Percentiles rank a stretch among this genome's conserved stretches.
These are phyloP conservation scores for Megaustenia siamemsis DNA, from an alignment of 2,888 invertebrate genomes.

Conservation along the genomic window DNA sequence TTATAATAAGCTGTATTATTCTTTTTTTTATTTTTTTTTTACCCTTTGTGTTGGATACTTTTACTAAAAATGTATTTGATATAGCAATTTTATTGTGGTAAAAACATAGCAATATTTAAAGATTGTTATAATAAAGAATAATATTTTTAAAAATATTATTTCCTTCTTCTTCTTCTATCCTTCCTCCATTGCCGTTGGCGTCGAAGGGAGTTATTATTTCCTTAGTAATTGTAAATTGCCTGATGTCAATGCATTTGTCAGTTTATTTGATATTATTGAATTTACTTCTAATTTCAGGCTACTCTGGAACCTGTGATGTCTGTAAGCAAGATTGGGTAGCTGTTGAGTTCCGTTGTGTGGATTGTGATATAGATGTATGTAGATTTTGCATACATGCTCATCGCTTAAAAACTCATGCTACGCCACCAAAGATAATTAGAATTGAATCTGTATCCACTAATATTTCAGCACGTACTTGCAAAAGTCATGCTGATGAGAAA, in stretches of 20 bases:
- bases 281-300: slow-evolving; percentile 33
- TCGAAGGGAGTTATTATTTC: too few species aligned
- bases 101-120: too few species aligned
- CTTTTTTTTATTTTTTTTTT: too few species aligned
- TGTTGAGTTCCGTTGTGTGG: slow-evolving; percentile 72
- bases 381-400: slow-evolving; percentile 74
- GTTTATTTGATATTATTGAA: background rate
- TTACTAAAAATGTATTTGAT: too few species aligned
- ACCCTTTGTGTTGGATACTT: too few species aligned
- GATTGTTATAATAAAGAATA: too few species aligned
- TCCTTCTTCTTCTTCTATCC: too few species aligned
- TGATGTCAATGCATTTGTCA: background rate
- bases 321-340: slow-evolving; percentile 69
- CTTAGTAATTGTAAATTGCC: too few species aligned
- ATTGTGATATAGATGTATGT: slow-evolving; percentile 74
- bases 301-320: slow-evolving; percentile 67
- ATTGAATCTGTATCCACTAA: slow-evolving; percentile 64
- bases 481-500: slow-evolving; percentile 64
- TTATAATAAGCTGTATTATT: too few species aligned
- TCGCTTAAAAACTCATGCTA: slow-evolving; percentile 64
- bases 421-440: slow-evolving; percentile 65
- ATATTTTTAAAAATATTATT: too few species aligned
- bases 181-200: too few species aligned
- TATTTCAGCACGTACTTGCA: slow-evolving; percentile 62
- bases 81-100: too few species aligned